A percentile compares a stretch with the other conserved stretches of the same genome.
These are phyloP conservation scores for Matsumyia berberina DNA, from an alignment of 2,888 invertebrate genomes.

Conservation along the genomic window DNA sequence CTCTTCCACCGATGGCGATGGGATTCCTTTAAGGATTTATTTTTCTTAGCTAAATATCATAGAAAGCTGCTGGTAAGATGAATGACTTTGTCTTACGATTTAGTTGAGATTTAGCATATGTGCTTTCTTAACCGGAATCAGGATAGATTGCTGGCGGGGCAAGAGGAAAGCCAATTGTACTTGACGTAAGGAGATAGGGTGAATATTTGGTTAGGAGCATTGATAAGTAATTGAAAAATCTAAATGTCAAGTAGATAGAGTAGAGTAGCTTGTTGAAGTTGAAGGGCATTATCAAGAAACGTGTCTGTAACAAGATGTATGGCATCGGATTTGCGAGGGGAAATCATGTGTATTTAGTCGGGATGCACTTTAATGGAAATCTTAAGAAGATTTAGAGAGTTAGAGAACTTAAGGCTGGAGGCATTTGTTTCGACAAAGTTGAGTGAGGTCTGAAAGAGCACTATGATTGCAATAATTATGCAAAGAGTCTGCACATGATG, in stretches of 20 bases:
- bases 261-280: constrained; percentile 19
- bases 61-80: constrained; percentile 58
- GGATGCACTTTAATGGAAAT: not conserved
- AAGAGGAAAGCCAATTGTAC: constrained; percentile 25
- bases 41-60: constrained; percentile 56
- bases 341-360: constrained; percentile 4
- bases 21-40: constrained; percentile 66
- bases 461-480: too few relatives aligned
- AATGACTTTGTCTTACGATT: constrained; percentile 66
- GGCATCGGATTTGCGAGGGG: not conserved
- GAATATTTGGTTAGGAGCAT: constrained; percentile 70
- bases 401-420: too few relatives aligned
- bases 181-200: constrained; percentile 59
- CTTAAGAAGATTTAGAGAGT: not conserved
- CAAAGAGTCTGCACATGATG: too few relatives aligned
- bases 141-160: constrained; percentile 31
- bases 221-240: constrained; percentile 75
- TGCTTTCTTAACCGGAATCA: constrained; percentile 1
- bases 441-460: too few relatives aligned
- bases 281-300: constrained; percentile 42
- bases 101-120: constrained; percentile 53
- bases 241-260: constrained; percentile 65
- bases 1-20: constrained; percentile 22
- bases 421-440: too few relatives aligned
- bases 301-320: constrained; percentile 14